These are phyloP conservation scores for Muntiacus muntjak DNA, from an alignment of 2,113 vertebrate genomes.

Conservation along the genomic window DNA sequence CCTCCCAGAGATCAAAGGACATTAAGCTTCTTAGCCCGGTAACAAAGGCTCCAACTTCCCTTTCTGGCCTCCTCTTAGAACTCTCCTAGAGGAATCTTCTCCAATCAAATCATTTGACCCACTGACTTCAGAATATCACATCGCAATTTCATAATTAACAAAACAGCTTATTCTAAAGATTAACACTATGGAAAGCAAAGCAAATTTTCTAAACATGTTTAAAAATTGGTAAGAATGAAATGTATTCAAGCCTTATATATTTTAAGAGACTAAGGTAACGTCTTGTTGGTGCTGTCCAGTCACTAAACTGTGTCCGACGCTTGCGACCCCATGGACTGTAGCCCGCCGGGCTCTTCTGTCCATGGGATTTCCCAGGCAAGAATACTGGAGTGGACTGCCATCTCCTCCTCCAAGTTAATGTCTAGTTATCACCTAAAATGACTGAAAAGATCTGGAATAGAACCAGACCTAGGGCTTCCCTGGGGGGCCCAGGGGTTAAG, in stretches of 20 bases:
- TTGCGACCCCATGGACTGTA: background rate
- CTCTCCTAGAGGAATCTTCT: background rate
- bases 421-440: background rate
- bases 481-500: background rate
- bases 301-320: background rate
- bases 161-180: background rate
- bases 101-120: background rate
- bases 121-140: background rate
- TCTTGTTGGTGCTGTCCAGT: background rate
- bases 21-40: background rate
- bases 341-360: background rate
- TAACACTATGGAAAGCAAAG: slow-evolving; percentile 17
- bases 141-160: background rate
- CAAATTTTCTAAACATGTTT: slow-evolving; percentile 43
- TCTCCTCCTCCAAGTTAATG: background rate
- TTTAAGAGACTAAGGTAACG: slow-evolving; percentile 7
- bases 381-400: background rate
- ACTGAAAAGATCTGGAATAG: background rate
- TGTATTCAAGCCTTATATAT: background rate
- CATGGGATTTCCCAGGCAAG: background rate
- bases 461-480: background rate
- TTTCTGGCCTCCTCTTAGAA: background rate
- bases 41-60: background rate
- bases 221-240: slow-evolving; percentile 19
- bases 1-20: background rate